Conservation (phyloP, 2,888 invertebrate genomes). For the Sisyra nigra region DNA sequence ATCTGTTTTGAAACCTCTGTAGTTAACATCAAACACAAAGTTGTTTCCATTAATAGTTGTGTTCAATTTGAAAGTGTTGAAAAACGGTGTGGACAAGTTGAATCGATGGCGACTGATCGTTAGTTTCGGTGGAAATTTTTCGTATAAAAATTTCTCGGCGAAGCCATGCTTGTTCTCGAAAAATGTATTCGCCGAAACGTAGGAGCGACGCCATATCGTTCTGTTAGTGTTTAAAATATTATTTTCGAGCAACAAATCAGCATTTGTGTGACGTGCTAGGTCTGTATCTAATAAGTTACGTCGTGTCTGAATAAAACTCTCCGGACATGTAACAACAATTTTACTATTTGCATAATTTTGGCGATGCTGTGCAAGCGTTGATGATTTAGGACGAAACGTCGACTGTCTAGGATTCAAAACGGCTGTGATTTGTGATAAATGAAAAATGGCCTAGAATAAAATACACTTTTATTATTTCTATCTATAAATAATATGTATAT, state of each 20-base stretch:
- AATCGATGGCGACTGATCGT: conserved; percentile 18
- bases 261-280: conserved; percentile 22
- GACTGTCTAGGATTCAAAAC: conserved; percentile 26
- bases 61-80: too few species aligned
- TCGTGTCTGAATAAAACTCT: conserved; percentile 29
- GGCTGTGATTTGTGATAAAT: conserved; percentile 27
- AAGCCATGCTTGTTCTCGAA: conserved; percentile 30
- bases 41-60: conserved; percentile 19
- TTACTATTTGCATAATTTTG: conserved; percentile 16
- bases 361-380: conserved; percentile 4
- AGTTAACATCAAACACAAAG: conserved; percentile 32
- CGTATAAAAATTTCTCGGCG: conserved; percentile 18
- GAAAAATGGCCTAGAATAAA: conserved; percentile 23
- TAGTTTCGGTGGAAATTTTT: conserved; percentile 17
- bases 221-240: conserved; percentile 18
- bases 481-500: too few species aligned
- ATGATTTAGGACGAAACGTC: conserved; percentile 21
- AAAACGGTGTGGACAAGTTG: conserved; percentile 21
- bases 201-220: conserved; percentile 22
- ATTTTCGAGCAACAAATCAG: conserved; percentile 20
- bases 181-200: conserved; percentile 26
- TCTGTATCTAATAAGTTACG: conserved; percentile 14
- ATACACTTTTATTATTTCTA: conserved; percentile 9
- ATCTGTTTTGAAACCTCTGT: conserved; percentile 67
- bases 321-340: conserved; percentile 22